These are phyloP conservation scores for Onchidella celtica DNA, from an alignment of 2,888 invertebrate species.

Conservation along the genomic window DNA sequence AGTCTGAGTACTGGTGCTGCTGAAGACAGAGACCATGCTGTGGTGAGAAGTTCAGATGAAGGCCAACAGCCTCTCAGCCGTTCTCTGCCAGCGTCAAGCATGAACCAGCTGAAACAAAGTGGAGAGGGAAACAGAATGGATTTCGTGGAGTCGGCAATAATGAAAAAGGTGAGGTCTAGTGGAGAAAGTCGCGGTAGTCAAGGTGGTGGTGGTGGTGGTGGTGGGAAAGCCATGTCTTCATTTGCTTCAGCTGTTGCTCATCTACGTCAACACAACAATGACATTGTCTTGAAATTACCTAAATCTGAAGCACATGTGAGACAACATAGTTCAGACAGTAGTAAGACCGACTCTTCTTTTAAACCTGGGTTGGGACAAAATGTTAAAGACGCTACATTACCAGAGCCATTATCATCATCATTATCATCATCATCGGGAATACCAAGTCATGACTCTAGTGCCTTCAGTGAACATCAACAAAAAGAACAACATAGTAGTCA, in stretches of 20 bases:
- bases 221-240: constrained; percentile 5
- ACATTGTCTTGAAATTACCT: background rate
- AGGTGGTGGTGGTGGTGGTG: background rate
- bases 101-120: background rate
- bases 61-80: background rate
- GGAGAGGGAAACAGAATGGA: background rate
- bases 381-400: background rate
- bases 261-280: constrained; percentile 28
- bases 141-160: constrained; percentile 23
- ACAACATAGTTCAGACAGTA: constrained; percentile 28
- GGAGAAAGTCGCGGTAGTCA: background rate
- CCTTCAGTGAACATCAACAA: background rate
- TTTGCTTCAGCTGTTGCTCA: constrained; percentile 46
- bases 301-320: constrained; percentile 20
- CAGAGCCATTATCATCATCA: too few species aligned
- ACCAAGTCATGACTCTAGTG: background rate
- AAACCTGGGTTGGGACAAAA: background rate
- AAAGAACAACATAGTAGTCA: too few species aligned
- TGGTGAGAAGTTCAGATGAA: background rate
- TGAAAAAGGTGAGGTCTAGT: constrained; percentile 17
- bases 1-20: background rate
- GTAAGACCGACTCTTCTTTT: background rate
- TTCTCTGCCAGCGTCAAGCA: background rate
- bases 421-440: too few species aligned
- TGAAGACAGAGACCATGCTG: background rate